Evolutionary conservation across 2,113 vertebrate genomes (phyloP), one percentile per base, ranked within the genome.

Genomic region (Elephantulus edwardii): DNA sequence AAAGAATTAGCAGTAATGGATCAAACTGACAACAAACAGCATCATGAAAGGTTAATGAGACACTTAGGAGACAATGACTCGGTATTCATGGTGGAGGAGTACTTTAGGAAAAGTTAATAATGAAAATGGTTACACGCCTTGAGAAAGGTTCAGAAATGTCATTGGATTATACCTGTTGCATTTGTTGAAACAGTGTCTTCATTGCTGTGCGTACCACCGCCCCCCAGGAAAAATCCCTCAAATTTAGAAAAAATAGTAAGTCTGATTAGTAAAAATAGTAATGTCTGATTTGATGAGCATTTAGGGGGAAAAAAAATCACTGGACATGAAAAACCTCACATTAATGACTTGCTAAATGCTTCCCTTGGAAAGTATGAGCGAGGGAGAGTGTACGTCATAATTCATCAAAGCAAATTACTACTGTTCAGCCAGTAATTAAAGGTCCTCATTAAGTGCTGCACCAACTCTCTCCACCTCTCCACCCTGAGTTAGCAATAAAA

Each of bases 381-480:
- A 56, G 89, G 88, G 95, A 86, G 64, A 92, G 44, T n/a, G 89
- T 11, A 74, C 74, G 93, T 95, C 93, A 96, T 97, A 96, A 97
- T 97, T 97, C 93, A 97, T 95, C 94, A 97, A 95, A 97, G 94
- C 95, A 97, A 97, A 98, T 98, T 97, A 98, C 98, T 97, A 97
- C 74, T 91, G 95, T 97, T 97, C 95, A 93, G 97, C 96, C 95
- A 93, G 96, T 97, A 98, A 98, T 98, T 98, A 98, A 98, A 98
- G 96, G 96, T 97, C 96, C 97, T 97, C 96, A 98, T 97, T 98
- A 98, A 97, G 95, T 95, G 96, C 95, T 95, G 91, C 89, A 95
- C 95, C 66, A 56, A 64, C 52, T 66, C 74, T 88, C 50, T 48
- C 82, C 33, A 97, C 95, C 95, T 86, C 96, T 86, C 96, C 96